These are phyloP conservation scores for Arctocebus calabarensis DNA, from an alignment of 2,797 vertebrate species.

Conservation along the genomic window DNA sequence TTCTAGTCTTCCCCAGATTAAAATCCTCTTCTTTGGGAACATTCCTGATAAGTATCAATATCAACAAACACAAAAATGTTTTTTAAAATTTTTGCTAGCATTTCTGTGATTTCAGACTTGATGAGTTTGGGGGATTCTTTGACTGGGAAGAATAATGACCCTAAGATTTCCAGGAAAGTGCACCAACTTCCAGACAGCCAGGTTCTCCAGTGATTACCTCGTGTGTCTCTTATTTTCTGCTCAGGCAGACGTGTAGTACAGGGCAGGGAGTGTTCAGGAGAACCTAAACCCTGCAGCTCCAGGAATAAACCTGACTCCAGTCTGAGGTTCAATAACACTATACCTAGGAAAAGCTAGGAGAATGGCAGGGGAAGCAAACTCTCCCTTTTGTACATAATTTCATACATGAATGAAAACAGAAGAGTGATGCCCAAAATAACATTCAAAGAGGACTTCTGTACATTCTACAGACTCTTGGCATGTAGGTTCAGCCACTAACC, in stretches of 20 bases:
- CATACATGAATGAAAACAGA: background rate
- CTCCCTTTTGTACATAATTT: background rate
- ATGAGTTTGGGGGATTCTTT: background rate
- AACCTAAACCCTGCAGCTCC: background rate
- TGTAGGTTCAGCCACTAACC: background rate
- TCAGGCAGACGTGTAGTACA: background rate
- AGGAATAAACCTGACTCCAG: background rate
- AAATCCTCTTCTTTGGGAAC: background rate
- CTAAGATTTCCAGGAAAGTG: background rate
- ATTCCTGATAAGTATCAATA: background rate
- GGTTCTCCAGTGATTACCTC: background rate
- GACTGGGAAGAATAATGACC: background rate
- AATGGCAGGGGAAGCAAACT: background rate
- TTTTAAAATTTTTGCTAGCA: background rate
- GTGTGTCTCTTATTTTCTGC: background rate
- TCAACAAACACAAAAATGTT: background rate
- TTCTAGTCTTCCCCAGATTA: background rate
- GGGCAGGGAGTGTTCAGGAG: background rate
- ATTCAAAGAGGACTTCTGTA: conserved; percentile 9
- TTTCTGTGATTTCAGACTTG: background rate
- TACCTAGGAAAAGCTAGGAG: background rate
- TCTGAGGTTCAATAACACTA: background rate
- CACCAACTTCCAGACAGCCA: background rate
- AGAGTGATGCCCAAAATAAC: background rate
- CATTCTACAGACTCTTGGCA: background rate